phyloP scores from a whole-genome alignment of 1,140 invertebrate species.

The Calycopis cecrops region DNA sequence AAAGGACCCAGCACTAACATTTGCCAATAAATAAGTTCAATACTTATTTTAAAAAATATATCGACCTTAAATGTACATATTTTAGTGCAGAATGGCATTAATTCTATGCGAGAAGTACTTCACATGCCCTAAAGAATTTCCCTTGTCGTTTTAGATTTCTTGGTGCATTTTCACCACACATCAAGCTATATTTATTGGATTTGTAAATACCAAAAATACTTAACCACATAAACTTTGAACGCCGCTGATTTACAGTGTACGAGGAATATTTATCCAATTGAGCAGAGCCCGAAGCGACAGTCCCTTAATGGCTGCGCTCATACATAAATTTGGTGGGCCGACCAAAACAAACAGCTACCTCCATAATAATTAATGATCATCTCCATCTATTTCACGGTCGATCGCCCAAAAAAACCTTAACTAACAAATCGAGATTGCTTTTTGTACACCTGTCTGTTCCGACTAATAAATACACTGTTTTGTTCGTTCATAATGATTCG shows the following conservation, averaged over 20 bases:
- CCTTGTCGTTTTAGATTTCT: no score
- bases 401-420: constrained; percentile 43
- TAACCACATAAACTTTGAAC: not conserved
- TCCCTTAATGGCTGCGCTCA: constrained; percentile 59
- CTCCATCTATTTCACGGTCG: constrained; percentile 64
- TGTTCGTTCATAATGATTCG: no score
- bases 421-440: constrained; percentile 42
- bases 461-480: no score
- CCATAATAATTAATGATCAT: constrained; percentile 64
- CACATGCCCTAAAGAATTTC: no score
- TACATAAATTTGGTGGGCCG: constrained; percentile 60
- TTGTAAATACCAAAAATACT: not conserved
- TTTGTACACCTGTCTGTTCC: not conserved
- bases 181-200: no score
- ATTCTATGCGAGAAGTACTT: no score
- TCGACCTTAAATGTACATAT: no score
- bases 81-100: no score
- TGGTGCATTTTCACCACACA: no score
- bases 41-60: no score
- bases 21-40: no score
- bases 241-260: constrained; percentile 11
- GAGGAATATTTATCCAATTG: constrained; percentile 15
- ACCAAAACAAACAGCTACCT: constrained; percentile 64
- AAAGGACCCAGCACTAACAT: no score
- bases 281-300: constrained; percentile 46